phyloP scores from a whole-genome alignment of 1,140 invertebrate genomes.

The Octopus bimaculoides region DNA sequence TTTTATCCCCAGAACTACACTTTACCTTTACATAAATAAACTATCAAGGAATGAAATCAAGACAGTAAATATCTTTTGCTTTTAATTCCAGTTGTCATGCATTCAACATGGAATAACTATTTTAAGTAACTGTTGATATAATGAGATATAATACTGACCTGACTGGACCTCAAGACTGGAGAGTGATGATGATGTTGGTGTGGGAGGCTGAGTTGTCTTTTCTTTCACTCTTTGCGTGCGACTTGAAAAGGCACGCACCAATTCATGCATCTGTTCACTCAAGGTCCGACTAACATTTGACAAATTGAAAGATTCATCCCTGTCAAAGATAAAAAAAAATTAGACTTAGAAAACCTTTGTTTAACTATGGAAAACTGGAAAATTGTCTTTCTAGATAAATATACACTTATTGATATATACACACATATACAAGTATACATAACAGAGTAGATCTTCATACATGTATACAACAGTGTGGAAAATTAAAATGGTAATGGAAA shows the following conservation, averaged over 20 bases:
- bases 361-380: too few species aligned
- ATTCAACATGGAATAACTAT: background rate
- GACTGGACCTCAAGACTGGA: constrained; percentile 39
- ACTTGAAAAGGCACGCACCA: constrained; percentile 48
- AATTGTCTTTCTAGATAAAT: too few species aligned
- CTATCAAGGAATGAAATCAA: constrained; percentile 24
- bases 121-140: background rate
- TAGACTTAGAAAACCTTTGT: background rate
- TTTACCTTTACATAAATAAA: too few species aligned
- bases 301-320: constrained; percentile 31
- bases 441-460: too few species aligned
- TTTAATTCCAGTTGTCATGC: background rate
- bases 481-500: too few species aligned
- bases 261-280: constrained; percentile 47
- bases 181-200: constrained; percentile 40
- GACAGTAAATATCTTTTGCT: constrained; percentile 31
- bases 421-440: too few species aligned
- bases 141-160: constrained; percentile 27
- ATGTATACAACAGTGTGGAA: too few species aligned
- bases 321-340: constrained; percentile 17
- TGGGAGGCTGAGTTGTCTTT: constrained; percentile 45
- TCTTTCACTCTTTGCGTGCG: constrained; percentile 51
- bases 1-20: too few species aligned
- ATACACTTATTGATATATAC: too few species aligned
- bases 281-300: constrained; percentile 50